Evolutionary conservation across 92 coral and sea anemone genomes (phyloP), one percentile per base, ranked within the genome.

Genomic region (Epizoanthus stellaris): DNA sequence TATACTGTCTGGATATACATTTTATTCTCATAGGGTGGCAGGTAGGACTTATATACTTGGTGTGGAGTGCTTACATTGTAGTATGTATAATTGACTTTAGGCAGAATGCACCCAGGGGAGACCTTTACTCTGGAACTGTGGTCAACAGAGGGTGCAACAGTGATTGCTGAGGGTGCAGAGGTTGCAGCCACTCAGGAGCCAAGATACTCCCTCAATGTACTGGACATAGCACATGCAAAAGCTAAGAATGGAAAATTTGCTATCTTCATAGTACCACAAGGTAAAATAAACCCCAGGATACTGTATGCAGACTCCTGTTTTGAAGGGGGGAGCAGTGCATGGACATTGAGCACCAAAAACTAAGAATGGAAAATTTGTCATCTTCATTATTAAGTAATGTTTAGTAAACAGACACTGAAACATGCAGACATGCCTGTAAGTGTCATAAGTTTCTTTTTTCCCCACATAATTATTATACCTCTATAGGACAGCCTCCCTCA

Each of bases 191-290:
- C 57, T 10, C 63, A 17, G 81, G 93, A 92, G 3, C 93, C 98
- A 70, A 81, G 98, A 43, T 95, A 89, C 82, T 85, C 95, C 15
- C 70, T 94, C 75, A 90, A 92, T 7, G 85, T 85, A 9, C 90
- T 92, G 3, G 98, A 95, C 87, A 80, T 85, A 5, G 58, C 85
- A 80, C 92, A 77, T 36, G 71, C 87, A 45, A 76, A 66, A 64
- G 84, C 73, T 12, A 88, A 82, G 72, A 88, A 87, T 88, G 98
- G 98, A 54, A 89, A 88, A 56, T 95, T 92, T 88, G 98, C 98
- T 49, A 90, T 95, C 38, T 95, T 95, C 67, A 95, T 95, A 88
- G 95, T 95, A 11, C 98, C 98, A n/a, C 98, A 95, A 90, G 98
- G 98, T 93, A 80, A 21, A 38, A 54, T 34, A 7, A 49, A 21